A percentile compares a stretch with the other conserved stretches of the same genome.
phyloP scores from a whole-genome alignment of 2,797 vertebrate species.

The Poeciliopsis turneri region DNA sequence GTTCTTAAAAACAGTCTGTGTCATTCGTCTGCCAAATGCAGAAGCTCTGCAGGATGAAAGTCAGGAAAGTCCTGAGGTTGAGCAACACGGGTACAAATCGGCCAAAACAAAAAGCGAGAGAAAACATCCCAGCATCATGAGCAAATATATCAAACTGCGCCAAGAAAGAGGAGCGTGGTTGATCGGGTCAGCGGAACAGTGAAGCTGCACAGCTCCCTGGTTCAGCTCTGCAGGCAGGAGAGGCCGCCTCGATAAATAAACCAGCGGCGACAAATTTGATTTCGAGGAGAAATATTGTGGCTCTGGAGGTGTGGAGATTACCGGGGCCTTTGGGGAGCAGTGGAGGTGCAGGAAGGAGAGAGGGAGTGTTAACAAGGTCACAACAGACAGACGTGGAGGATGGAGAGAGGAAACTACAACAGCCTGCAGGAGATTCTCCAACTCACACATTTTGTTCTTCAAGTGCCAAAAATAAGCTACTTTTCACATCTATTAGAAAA shows the following conservation, averaged over 20 bases:
- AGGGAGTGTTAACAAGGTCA: constrained; percentile 49
- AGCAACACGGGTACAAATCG: constrained; percentile 13
- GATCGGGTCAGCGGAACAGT: constrained; percentile 11
- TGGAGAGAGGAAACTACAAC: constrained; percentile 55
- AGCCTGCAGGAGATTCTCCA: constrained; percentile 62
- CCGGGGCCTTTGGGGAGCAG: constrained; percentile 44
- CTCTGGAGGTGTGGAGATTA: constrained; percentile 38
- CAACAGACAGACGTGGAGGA: constrained; percentile 49
- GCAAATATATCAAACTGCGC: constrained; percentile 7
- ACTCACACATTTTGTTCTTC: background rate
- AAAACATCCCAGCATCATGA: constrained; percentile 14
- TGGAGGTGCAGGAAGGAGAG: constrained; percentile 29
- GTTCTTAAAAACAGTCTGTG: constrained; percentile 21
- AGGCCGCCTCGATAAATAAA: constrained; percentile 55
- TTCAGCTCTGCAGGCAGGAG: constrained; percentile 33
- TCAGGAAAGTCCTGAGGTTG: constrained; percentile 19
- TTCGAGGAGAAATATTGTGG: constrained; percentile 64
- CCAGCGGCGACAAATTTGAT: constrained; percentile 57
- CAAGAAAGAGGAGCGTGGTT: constrained; percentile 19
- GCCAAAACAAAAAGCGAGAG: background rate
- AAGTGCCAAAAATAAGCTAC: background rate
- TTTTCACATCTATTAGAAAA: background rate
- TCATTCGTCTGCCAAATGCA: constrained; percentile 21
- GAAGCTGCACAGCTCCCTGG: constrained; percentile 31
- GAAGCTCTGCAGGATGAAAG: constrained; percentile 2